Evolutionary conservation across 2,113 vertebrate genomes (phyloP).

Genomic region (Polyodon spathula): DNA sequence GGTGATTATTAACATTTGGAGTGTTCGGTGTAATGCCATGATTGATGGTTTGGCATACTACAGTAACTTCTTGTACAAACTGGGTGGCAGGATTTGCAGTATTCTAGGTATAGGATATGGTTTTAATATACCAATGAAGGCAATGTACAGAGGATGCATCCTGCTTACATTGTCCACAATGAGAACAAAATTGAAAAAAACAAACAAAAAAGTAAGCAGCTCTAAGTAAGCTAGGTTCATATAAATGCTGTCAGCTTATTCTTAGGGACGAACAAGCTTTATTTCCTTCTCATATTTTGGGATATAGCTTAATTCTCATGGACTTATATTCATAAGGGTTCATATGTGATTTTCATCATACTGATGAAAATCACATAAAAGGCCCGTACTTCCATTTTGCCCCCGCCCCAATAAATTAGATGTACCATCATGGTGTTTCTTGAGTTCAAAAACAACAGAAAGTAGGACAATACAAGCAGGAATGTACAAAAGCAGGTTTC

Average conservation of each 20-base stretch:
- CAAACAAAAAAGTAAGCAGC: background rate
- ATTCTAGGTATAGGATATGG: background rate
- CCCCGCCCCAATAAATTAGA: no score
- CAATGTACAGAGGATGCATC: background rate
- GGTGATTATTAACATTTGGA: conserved; percentile 1
- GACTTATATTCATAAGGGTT: background rate
- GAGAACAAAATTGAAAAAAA: background rate
- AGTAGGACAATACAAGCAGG: no score
- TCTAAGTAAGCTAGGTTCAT: background rate
- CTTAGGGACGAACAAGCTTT: background rate
- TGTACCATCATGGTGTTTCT: no score
- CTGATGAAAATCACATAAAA: no score
- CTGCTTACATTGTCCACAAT: background rate
- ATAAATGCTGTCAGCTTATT: background rate
- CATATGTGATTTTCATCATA: background rate
- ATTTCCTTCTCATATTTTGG: background rate
- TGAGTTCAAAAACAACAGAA: no score
- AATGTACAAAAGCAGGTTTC: no score
- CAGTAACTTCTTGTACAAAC: background rate
- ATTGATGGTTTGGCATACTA: conserved; percentile 1
- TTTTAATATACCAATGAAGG: background rate
- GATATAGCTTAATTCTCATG: background rate
- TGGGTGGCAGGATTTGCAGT: background rate
- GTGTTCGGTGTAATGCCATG: background rate
- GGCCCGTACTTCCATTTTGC: no score